A percentile compares a stretch with the other conserved stretches of the same genome.
Conservation (phyloP, 2,888 invertebrate genomes). For the Anoncus sp. region DNA sequence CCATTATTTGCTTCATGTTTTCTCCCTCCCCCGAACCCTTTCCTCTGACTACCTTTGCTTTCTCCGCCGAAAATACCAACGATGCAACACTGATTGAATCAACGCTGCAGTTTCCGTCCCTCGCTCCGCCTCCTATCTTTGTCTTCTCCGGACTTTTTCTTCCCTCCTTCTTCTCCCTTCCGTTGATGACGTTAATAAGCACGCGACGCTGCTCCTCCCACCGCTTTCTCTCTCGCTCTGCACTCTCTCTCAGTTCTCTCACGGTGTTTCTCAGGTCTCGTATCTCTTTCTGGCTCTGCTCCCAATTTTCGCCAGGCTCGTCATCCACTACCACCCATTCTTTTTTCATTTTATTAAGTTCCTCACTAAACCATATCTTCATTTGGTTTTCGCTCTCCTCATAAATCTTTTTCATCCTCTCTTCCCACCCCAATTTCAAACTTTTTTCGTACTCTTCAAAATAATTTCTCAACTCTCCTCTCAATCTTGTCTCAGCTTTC, state of each 20-base stretch:
- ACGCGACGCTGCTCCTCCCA: too few species aligned
- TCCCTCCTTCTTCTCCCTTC: too few species aligned
- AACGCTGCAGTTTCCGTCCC: constrained; percentile 1
- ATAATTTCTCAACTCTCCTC: constrained; percentile 5
- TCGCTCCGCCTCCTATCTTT: too few species aligned
- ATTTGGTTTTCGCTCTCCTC: not conserved
- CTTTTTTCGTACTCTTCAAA: constrained; percentile 11
- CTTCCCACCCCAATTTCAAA: not conserved
- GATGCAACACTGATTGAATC: too few species aligned
- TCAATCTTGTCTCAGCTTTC: constrained; percentile 30
- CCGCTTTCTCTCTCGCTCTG: too few species aligned
- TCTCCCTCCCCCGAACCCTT: not conserved
- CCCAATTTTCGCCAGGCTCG: not conserved
- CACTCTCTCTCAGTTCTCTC: too few species aligned
- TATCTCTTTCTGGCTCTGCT: not conserved
- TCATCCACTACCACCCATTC: not conserved
- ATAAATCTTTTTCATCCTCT: constrained; percentile 19
- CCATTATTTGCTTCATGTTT: not conserved
- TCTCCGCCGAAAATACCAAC: too few species aligned
- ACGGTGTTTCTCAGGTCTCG: too few species aligned
- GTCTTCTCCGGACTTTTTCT: too few species aligned
- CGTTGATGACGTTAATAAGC: too few species aligned
- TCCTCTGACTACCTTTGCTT: too few species aligned
- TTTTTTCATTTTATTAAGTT: constrained; percentile 9
- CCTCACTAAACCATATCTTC: not conserved